phyloP scores from a whole-genome alignment of 2,797 vertebrate genomes.

The Arnoldichthys spilopterus region DNA sequence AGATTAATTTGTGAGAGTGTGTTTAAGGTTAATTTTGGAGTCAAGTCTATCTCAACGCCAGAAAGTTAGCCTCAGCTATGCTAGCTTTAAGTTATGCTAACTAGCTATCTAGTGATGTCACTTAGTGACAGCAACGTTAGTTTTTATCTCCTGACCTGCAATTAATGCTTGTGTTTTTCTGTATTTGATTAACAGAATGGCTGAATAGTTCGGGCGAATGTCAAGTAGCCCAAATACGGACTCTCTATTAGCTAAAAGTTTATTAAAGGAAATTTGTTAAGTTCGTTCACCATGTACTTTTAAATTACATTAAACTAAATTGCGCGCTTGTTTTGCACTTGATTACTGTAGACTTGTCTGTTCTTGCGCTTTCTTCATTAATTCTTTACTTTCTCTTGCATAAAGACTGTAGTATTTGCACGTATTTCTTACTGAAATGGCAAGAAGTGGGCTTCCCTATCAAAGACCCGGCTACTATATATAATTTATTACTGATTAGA shows the following conservation, averaged over 20 bases:
- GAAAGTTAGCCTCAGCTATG: neutral
- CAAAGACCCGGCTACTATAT: too few relatives aligned
- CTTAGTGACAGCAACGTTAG: neutral
- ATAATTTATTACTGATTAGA: too few relatives aligned
- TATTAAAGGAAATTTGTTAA: neutral
- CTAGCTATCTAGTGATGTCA: neutral
- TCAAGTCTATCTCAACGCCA: neutral
- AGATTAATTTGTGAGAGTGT: neutral
- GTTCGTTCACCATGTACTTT: neutral
- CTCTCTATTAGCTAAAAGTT: neutral
- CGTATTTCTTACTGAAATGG: too few relatives aligned
- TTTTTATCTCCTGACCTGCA: neutral
- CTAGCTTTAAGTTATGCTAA: neutral
- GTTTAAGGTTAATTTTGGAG: neutral
- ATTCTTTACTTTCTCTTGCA: neutral
- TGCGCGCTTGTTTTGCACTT: neutral
- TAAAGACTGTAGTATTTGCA: neutral
- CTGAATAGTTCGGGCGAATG: neutral
- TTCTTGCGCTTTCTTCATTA: neutral
- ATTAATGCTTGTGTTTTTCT: neutral
- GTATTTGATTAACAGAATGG: neutral
- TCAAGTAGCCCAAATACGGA: neutral
- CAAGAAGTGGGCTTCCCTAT: too few relatives aligned
- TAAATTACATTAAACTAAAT: neutral
- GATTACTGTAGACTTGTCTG: neutral